Base-by-base conservation (phyloP, 2,888 invertebrate genomes). In the Conistra vaccinii region DNA sequence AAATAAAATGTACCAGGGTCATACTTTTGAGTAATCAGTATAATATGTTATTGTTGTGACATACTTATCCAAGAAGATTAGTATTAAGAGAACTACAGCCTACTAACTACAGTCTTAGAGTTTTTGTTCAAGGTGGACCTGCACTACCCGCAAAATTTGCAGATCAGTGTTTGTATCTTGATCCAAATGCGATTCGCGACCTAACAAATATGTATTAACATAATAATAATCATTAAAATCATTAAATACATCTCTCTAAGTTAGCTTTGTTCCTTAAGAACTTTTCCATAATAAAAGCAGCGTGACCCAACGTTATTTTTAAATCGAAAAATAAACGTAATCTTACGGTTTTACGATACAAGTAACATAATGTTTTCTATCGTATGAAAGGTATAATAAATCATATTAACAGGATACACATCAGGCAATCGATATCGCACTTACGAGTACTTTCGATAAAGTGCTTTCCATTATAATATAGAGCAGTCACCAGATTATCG, bases 1-100 rank as follows among this genome's bases (percentile, higher is more conserved):
- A 81, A 82, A 85, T 83, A 81, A 82, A 81, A 87, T 73, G 63
- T 83, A 68, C 48, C 69, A 65, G 39, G 55, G 60, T 67, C 42
- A 77, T 72, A 81, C 78, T 55, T 71, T 69, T 78, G 39, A 39
- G 17, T 53, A 10, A 9, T 26, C 14, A 35, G 48, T 23, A 17
- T 60, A 51, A 17, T 60, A 51, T 23, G 70, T 67, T 76, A 62
- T 57, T 63, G 29, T 70, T 70, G 26, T 62, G 48, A 60, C 32
- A 61, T 71, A 76, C 32, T 67, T 29, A 42, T 55, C 29, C 20
- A 26, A 66, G 20, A 14, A 58, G 32, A 74, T 74, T 14, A 72
- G 26, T 29, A 26, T 6, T 62, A 29, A 20, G 12, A 3, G 17
- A 45, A 45, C 0, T 39, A 9, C 4, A 48, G 48, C 20, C 20